A percentile compares a stretch with the other conserved stretches of the same genome.
These are phyloP conservation scores for Drosophila sechellia DNA, from an alignment of 1,140 invertebrate species.

Conservation along the genomic window DNA sequence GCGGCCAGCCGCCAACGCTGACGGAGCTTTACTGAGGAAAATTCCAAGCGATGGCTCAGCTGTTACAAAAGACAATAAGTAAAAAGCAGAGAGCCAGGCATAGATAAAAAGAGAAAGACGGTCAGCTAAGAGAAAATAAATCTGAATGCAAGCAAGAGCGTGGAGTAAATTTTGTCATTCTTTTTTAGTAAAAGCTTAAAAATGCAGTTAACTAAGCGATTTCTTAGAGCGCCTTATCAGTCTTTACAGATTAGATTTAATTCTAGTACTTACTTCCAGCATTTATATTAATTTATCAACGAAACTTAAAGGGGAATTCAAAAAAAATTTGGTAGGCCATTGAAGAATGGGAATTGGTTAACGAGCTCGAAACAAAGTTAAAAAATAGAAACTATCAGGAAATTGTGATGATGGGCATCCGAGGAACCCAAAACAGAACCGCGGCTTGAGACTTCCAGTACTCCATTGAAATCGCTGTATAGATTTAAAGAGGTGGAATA, in stretches of 20 bases:
- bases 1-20: constrained; percentile 35
- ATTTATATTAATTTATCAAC: neutral
- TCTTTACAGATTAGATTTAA: constrained; percentile 29
- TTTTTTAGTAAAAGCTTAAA: constrained; percentile 38
- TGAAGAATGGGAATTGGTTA: too few relatives aligned
- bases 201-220: constrained; percentile 15
- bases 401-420: too few relatives aligned
- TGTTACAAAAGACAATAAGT: constrained; percentile 45
- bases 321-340: too few relatives aligned
- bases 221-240: constrained; percentile 27
- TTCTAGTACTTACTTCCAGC: neutral
- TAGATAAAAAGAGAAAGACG: constrained; percentile 3
- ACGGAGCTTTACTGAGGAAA: constrained; percentile 44
- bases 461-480: too few relatives aligned
- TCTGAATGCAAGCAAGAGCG: neutral
- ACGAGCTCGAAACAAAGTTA: too few relatives aligned
- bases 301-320: too few relatives aligned
- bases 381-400: too few relatives aligned
- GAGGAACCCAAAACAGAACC: too few relatives aligned
- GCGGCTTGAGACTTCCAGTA: too few relatives aligned
- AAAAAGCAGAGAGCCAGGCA: constrained; percentile 2
- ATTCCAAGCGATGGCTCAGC: constrained; percentile 38
- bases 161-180: neutral
- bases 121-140: constrained; percentile 14
- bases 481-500: too few relatives aligned